Evolutionary conservation across 2,888 invertebrate species (phyloP).

Genomic region (Dryadula phaetusa): DNA sequence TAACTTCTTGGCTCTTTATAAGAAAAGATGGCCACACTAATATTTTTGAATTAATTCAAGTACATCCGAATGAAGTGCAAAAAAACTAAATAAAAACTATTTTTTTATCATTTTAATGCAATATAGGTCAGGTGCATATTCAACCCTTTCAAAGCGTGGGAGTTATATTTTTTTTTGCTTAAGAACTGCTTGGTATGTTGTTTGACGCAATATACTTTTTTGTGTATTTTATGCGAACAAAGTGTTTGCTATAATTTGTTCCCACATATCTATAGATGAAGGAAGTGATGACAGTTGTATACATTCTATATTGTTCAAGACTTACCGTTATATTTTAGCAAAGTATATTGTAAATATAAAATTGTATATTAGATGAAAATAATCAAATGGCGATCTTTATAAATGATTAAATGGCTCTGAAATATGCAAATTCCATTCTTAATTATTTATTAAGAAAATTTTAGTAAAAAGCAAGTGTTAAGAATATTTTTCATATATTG

Average conservation of each 20-base stretch:
- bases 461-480: not conserved
- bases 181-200: conserved; percentile 52
- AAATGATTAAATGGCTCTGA: not conserved
- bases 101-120: conserved; percentile 62
- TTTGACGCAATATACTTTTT: conserved; percentile 78
- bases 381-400: not conserved
- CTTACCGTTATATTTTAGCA: conserved; percentile 59
- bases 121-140: conserved; percentile 83
- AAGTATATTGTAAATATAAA: not conserved
- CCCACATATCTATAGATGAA: conserved; percentile 72
- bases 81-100: conserved; percentile 73
- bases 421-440: too few species aligned
- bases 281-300: conserved; percentile 80
- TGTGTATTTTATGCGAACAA: conserved; percentile 53
- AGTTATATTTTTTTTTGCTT: conserved; percentile 69
- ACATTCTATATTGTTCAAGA: conserved; percentile 52
- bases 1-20: not conserved
- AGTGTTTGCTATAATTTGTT: conserved; percentile 84
- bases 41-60: conserved; percentile 41
- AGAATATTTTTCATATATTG: not conserved
- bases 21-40: conserved; percentile 28
- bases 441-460: too few species aligned
- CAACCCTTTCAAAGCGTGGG: conserved; percentile 83
- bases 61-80: conserved; percentile 71
- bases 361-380: not conserved